Evolutionary conservation across 2,113 vertebrate species (phyloP).

Genomic region (Tylochromis polylepis): DNA sequence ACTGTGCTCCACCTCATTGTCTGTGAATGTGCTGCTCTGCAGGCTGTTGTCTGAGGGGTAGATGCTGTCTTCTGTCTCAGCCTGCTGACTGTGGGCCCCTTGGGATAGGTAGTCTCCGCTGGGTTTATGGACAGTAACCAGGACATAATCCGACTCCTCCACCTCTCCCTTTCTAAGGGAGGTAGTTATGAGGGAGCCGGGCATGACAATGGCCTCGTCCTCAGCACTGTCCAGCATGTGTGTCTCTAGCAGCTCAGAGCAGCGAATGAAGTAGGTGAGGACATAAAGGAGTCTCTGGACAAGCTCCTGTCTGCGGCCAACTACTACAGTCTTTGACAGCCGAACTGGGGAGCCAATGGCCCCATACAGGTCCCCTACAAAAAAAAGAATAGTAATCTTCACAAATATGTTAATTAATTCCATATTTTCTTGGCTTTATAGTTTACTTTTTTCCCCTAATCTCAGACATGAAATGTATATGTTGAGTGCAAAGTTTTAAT

Average conservation of each 20-base stretch:
- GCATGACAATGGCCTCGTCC: slow-evolving; percentile 93
- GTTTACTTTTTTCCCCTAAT: background rate
- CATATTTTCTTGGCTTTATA: background rate
- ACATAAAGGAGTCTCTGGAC: slow-evolving; percentile 95
- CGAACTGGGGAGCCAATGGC: slow-evolving; percentile 95
- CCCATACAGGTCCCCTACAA: slow-evolving; percentile 90
- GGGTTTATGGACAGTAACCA: slow-evolving; percentile 94
- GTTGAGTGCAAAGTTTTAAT: background rate
- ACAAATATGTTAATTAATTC: background rate
- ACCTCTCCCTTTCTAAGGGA: slow-evolving; percentile 93
- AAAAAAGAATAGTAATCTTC: background rate
- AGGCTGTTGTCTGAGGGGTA: slow-evolving; percentile 80
- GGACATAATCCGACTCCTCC: slow-evolving; percentile 94
- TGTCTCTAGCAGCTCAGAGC: slow-evolving; percentile 94
- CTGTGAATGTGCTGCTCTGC: slow-evolving; percentile 78
- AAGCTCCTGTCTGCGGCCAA: slow-evolving; percentile 90
- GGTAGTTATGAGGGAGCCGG: slow-evolving; percentile 95
- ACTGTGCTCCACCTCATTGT: slow-evolving; percentile 47
- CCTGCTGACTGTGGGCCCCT: slow-evolving; percentile 56
- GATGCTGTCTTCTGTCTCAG: slow-evolving; percentile 33
- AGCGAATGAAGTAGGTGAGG: slow-evolving; percentile 98
- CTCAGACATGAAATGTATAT: background rate
- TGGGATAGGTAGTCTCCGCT: slow-evolving; percentile 80
- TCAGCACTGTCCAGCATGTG: slow-evolving; percentile 90
- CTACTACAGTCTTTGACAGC: slow-evolving; percentile 87